Percentiles rank a stretch among this genome's conserved stretches.
Evolutionary conservation across 2,888 invertebrate genomes (phyloP).

Genomic region (Coelinius sp.): DNA sequence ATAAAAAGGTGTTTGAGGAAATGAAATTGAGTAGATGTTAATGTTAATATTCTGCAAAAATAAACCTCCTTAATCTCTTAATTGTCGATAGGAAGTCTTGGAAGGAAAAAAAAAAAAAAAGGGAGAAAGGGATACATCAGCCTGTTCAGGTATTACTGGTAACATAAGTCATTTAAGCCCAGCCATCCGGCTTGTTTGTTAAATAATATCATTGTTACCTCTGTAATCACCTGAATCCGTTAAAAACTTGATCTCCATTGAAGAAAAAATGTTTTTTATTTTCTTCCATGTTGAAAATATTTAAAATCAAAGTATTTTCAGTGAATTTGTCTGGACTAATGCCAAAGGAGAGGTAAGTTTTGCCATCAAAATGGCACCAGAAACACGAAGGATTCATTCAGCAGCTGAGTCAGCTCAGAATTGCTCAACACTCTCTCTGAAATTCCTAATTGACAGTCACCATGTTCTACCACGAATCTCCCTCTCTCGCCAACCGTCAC

Average conservation of each 20-base stretch:
- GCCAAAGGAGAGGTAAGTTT: conserved; percentile 34
- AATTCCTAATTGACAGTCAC: conserved; percentile 47
- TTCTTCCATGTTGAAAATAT: neutral
- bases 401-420: conserved; percentile 62
- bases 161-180: conserved; percentile 64
- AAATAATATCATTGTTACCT: conserved; percentile 65
- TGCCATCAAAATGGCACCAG: conserved; percentile 36
- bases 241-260: conserved; percentile 5
- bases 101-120: neutral
- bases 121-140: neutral
- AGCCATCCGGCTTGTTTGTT: conserved; percentile 69
- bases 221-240: conserved; percentile 22
- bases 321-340: conserved; percentile 1
- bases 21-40: neutral
- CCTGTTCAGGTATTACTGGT: conserved; percentile 57
- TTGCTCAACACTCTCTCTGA: conserved; percentile 33
- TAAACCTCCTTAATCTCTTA: conserved; percentile 68
- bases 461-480: conserved; percentile 1
- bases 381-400: conserved; percentile 34
- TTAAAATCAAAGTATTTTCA: neutral
- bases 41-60: conserved; percentile 46
- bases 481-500: conserved; percentile 18
- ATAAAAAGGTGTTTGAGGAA: neutral
- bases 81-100: conserved; percentile 57
- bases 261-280: neutral